A percentile compares a stretch with the other conserved stretches of the same genome.
Evolutionary conservation across 2,888 invertebrate species (phyloP).

Genomic region (Spisula subtruncata): DNA sequence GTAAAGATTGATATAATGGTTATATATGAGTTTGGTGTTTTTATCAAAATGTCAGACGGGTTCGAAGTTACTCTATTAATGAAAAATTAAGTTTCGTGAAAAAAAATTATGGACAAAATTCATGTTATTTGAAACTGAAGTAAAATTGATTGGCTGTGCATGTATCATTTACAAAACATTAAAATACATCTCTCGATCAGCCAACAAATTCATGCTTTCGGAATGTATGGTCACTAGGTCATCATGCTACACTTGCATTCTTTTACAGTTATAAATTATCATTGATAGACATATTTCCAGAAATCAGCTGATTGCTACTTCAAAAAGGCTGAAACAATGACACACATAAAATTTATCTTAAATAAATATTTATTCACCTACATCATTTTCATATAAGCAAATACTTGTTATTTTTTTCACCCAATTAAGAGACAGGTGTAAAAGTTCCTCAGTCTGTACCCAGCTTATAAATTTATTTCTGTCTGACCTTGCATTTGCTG

Average conservation of each 20-base stretch:
- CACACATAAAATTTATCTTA: background rate
- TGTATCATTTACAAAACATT: too few relatives aligned
- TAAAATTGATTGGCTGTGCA: too few relatives aligned
- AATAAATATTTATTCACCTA: background rate
- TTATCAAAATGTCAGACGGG: too few relatives aligned
- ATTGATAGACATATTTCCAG: background rate
- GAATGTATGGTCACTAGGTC: too few relatives aligned
- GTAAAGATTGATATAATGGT: too few relatives aligned
- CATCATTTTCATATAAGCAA: background rate
- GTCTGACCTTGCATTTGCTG: background rate
- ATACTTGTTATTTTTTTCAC: background rate
- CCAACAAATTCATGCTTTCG: background rate
- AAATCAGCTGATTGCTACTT: background rate
- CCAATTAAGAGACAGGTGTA: background rate
- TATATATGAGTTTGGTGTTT: too few relatives aligned
- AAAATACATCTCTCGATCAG: background rate
- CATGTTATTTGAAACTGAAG: too few relatives aligned
- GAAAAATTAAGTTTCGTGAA: too few relatives aligned
- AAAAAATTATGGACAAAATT: too few relatives aligned
- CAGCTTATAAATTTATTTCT: background rate
- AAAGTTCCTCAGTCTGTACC: background rate
- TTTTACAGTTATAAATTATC: background rate
- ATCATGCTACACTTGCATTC: too few relatives aligned
- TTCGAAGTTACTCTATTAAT: too few relatives aligned
- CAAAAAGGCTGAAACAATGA: background rate